Conservation (phyloP, 2,797 vertebrate species). For the Falco naumanni region DNA sequence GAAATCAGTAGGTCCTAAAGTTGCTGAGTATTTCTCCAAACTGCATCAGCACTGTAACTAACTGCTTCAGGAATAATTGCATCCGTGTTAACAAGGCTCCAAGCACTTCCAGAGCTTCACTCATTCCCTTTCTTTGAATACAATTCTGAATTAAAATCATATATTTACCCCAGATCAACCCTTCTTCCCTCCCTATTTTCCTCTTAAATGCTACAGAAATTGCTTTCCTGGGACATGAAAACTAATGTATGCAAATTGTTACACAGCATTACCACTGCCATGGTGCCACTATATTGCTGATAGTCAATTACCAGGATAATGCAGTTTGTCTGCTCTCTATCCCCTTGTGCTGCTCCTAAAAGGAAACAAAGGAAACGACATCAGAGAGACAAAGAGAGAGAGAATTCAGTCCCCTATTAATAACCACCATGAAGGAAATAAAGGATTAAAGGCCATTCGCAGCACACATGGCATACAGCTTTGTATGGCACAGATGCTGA, state of each 20-base stretch:
- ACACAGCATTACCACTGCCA: neutral
- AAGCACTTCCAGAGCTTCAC: neutral
- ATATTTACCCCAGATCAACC: neutral
- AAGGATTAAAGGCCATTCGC: constrained; percentile 34
- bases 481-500: constrained; percentile 13
- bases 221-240: constrained; percentile 39
- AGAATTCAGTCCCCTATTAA: constrained; percentile 46
- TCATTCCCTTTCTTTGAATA: neutral
- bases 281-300: constrained; percentile 34
- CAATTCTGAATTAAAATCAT: neutral
- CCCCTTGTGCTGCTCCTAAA: constrained; percentile 36
- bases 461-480: constrained; percentile 21
- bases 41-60: neutral
- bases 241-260: constrained; percentile 68
- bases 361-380: constrained; percentile 57
- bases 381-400: constrained; percentile 25
- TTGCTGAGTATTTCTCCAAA: neutral
- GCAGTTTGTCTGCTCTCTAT: constrained; percentile 52
- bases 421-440: constrained; percentile 51
- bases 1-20: neutral
- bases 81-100: neutral
- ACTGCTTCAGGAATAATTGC: neutral
- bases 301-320: constrained; percentile 64
- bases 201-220: constrained; percentile 33
- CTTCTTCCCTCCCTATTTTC: neutral